phyloP scores from a whole-genome alignment of 2,113 vertebrate species.

The Micromys minutus region DNA sequence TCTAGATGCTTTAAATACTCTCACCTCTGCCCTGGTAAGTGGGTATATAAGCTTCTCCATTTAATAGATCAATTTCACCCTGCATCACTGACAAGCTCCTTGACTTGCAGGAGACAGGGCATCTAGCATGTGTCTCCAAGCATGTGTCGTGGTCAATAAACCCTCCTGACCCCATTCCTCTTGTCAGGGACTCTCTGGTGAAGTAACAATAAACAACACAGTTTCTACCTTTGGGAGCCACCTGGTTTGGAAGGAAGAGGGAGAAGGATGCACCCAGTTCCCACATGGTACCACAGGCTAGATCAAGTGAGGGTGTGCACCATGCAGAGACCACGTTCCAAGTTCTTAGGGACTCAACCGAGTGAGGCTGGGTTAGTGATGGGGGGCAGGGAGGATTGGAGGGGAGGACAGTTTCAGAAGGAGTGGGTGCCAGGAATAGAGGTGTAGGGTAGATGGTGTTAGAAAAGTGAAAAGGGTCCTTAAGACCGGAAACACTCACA shows the following conservation, averaged over 20 bases:
- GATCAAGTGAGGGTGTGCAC: neutral
- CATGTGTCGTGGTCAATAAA: neutral
- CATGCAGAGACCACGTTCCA: neutral
- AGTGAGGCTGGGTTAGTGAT: rapidly evolving
- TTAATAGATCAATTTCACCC: neutral
- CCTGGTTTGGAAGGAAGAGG: neutral
- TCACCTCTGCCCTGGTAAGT: neutral
- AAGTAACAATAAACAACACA: neutral
- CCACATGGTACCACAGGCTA: neutral
- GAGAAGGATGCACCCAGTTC: neutral
- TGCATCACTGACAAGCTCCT: rapidly evolving
- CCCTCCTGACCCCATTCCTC: neutral
- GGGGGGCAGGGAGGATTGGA: neutral
- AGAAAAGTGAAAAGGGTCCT: neutral
- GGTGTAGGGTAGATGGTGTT: neutral
- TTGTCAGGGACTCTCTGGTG: neutral
- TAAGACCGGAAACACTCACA: neutral
- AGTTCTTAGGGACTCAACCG: neutral
- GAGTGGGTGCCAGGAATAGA: neutral
- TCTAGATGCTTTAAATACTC: neutral
- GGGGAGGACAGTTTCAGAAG: neutral
- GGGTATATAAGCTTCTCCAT: neutral
- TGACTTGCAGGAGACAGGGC: neutral
- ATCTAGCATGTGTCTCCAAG: neutral
- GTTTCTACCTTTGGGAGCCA: neutral